Percentiles rank a stretch among this genome's conserved stretches.
Conservation (phyloP, 2,888 invertebrate species). For the Limnephilus marmoratus region DNA sequence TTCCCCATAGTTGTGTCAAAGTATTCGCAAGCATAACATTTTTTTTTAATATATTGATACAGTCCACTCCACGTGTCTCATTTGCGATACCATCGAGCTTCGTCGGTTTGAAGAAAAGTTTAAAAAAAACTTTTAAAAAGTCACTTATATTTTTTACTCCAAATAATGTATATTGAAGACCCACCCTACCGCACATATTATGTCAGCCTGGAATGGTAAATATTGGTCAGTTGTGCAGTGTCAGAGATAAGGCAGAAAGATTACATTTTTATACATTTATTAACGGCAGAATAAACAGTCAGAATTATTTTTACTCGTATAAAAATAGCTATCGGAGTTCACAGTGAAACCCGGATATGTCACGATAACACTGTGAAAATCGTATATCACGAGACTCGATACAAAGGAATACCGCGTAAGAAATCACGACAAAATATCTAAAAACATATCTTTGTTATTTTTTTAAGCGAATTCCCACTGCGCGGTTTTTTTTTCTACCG, state of each 20-base stretch:
- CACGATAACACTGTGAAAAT: not conserved
- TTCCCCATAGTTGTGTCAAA: too few species aligned
- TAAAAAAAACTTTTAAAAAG: too few species aligned
- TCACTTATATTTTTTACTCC: too few species aligned
- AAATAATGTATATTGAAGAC: too few species aligned
- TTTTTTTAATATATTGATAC: too few species aligned
- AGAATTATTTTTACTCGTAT: not conserved
- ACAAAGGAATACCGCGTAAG: not conserved
- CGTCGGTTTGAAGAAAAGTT: too few species aligned
- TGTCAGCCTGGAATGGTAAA: not conserved
- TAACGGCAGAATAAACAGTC: not conserved
- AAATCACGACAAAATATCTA: not conserved
- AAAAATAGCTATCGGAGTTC: not conserved
- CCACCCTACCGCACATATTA: not conserved
- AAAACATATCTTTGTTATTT: not conserved
- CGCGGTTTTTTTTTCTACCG: too few species aligned
- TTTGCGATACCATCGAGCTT: too few species aligned
- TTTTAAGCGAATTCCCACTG: not conserved
- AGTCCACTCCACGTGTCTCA: too few species aligned
- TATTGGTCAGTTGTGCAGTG: not conserved
- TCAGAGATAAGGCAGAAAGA: not conserved
- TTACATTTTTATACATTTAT: not conserved
- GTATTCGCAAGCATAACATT: too few species aligned
- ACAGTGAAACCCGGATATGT: not conserved
- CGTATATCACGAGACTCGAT: not conserved